Evolutionary conservation across 2,113 vertebrate genomes (phyloP), one percentile per base, ranked within the genome.

Genomic region (Halichoerus grypus): DNA sequence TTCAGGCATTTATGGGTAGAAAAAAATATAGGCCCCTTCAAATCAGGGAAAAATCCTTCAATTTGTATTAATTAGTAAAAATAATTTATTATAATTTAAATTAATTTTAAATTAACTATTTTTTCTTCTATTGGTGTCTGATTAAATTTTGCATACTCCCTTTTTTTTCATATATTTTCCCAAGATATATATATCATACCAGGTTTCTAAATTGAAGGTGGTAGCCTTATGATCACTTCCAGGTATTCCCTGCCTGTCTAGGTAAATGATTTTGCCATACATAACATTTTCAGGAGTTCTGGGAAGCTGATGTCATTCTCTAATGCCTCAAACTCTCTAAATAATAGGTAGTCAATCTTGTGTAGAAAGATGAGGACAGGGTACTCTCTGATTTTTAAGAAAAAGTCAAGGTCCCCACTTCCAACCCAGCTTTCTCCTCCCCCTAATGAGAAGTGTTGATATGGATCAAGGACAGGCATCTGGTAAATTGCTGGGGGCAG

Each of bases 31-130:
- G 57, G 1, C 51, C 31, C 88, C 77, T 79, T 93, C 36, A 81
- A 76, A 26, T 46, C 36, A 72, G 22, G 21, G 28, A 18, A 57
- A 82, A 81, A 80, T 55, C 71, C 12, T 59, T 80, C 61, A 18
- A 63, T 63, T 88, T 84, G 83, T 53, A 74, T 74, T 84, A 69
- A 39, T 42, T 81, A 92, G 72, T 49, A 92, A 84, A 81, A 59
- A 42, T 39, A 39, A 71, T 92, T 22, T 69, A 11, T 57, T 71
- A 28, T 61, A 72, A 61, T 21, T 84, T 63, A 11, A 79, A 79
- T 77, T 77, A 31, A 55, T 88, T 57, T 84, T 9, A 33, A 85
- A 31, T 63, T 31, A 85, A 31, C 46, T 31, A 33, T 31, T 31
- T 69, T 15, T 89, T 84, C 51, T 69, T 72, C n/a, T 84, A 39